Percentiles rank a stretch among this genome's conserved stretches.
These are phyloP conservation scores for Prochilodus magdalenae DNA, from an alignment of 2,113 vertebrate species.

Conservation along the genomic window DNA sequence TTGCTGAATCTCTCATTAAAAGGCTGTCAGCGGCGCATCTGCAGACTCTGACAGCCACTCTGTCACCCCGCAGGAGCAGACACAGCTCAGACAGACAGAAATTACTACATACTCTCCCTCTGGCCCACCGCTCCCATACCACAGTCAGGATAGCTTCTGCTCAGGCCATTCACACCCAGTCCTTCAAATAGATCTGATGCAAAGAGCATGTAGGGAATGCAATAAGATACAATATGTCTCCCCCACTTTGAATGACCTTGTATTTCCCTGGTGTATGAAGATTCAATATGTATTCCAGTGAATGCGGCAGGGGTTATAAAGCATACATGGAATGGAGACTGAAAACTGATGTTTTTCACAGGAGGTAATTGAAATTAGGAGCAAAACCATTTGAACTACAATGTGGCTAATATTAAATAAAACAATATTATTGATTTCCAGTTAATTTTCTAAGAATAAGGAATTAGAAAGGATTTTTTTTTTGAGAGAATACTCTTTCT, in stretches of 20 bases:
- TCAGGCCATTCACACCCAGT: neutral
- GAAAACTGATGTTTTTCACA: neutral
- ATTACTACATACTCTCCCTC: slow-evolving; percentile 31
- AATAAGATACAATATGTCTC: slow-evolving; percentile 2
- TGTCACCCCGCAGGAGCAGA: slow-evolving; percentile 63
- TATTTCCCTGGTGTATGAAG: neutral
- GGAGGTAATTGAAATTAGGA: neutral
- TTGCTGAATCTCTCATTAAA: slow-evolving; percentile 69
- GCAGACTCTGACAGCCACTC: slow-evolving; percentile 66
- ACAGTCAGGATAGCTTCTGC: slow-evolving; percentile 16
- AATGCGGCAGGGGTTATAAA: neutral
- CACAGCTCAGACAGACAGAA: slow-evolving; percentile 52
- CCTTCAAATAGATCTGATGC: slow-evolving; percentile 29
- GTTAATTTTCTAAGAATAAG: no score
- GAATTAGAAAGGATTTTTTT: no score
- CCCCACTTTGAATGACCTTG: slow-evolving; percentile 6
- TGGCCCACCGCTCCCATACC: slow-evolving; percentile 21
- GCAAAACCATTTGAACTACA: neutral
- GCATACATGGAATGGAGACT: neutral
- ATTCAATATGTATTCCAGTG: slow-evolving; percentile 5
- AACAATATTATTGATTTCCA: no score
- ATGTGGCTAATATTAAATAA: neutral
- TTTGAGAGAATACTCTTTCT: no score
- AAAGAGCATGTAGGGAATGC: neutral
- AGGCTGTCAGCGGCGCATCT: slow-evolving; percentile 67